Conservation (phyloP, 2,888 invertebrate genomes). For the Harpagoxenus sublaevis region DNA sequence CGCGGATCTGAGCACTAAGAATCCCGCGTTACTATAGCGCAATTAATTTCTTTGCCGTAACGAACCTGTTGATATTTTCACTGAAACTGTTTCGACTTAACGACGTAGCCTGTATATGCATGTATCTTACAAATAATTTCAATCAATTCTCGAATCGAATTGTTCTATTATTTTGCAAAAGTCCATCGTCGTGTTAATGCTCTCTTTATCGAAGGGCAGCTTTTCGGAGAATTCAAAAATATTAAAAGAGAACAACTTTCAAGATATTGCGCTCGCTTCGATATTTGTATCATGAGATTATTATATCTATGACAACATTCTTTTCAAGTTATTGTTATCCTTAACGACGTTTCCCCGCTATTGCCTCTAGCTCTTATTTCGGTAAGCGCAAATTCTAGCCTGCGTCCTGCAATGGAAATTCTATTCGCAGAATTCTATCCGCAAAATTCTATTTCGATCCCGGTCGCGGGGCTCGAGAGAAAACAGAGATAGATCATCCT, state of each 20-base stretch:
- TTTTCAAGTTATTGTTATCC: neutral
- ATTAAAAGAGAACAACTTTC: neutral
- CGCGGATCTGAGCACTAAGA: constrained; percentile 23
- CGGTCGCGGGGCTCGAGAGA: constrained; percentile 16
- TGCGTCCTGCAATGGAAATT: constrained; percentile 18
- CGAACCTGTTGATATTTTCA: constrained; percentile 42
- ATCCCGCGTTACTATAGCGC: neutral
- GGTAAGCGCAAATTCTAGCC: constrained; percentile 18
- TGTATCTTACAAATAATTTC: neutral
- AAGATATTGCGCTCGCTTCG: neutral
- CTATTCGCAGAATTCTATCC: constrained; percentile 33
- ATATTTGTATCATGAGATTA: neutral
- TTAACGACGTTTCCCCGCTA: constrained; percentile 2
- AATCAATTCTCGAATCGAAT: neutral
- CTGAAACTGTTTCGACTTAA: neutral
- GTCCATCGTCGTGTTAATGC: neutral
- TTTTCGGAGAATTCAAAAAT: neutral
- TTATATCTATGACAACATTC: constrained; percentile 1
- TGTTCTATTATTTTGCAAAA: neutral
- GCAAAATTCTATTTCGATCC: constrained; percentile 35
- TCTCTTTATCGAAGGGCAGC: neutral
- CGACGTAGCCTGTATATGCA: neutral
- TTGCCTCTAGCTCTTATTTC: constrained; percentile 9
- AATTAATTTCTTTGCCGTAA: constrained; percentile 43
- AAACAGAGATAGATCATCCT: constrained; percentile 54